phyloP scores from a whole-genome alignment of 2,797 vertebrate species.

The Danio tinwini region DNA sequence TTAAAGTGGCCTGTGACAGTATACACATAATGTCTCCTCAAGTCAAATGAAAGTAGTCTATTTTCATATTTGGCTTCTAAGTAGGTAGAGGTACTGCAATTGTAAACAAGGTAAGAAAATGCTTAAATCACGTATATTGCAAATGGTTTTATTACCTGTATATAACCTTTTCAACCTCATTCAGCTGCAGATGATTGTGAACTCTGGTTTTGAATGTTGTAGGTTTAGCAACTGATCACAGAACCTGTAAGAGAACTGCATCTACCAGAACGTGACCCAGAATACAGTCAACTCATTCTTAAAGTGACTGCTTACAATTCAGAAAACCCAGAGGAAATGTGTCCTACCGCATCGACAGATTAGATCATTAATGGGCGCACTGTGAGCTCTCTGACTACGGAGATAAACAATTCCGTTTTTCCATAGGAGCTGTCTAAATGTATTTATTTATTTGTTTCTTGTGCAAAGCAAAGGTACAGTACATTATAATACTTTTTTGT shows the following conservation, averaged over 20 bases:
- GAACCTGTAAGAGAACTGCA: constrained; percentile 23
- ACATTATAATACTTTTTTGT: constrained; percentile 2
- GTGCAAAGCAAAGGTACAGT: background rate
- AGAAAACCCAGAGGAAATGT: constrained; percentile 1
- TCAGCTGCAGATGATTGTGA: constrained; percentile 31
- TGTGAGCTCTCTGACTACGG: background rate
- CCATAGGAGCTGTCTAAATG: constrained; percentile 29
- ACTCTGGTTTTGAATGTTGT: constrained; percentile 38
- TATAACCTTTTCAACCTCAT: constrained; percentile 5
- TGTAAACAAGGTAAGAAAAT: constrained; percentile 21
- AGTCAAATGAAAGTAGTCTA: constrained; percentile 5
- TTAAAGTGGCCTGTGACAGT: no score
- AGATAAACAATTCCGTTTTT: constrained; percentile 33
- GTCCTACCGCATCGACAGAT: constrained; percentile 5
- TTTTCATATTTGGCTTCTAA: constrained; percentile 58
- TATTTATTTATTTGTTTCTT: constrained; percentile 36
- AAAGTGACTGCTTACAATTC: constrained; percentile 13
- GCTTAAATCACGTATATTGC: constrained; percentile 30
- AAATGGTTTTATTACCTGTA: no score
- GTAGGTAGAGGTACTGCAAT: constrained; percentile 34
- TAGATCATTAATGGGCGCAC: constrained; percentile 31
- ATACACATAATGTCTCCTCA: no score
- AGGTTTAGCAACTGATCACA: constrained; percentile 32
- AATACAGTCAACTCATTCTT: constrained; percentile 33
- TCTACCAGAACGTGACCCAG: constrained; percentile 24